Evolutionary conservation across 1,140 invertebrate genomes (phyloP), one percentile per base, ranked within the genome.

Genomic region (Drosophila arawakana): DNA sequence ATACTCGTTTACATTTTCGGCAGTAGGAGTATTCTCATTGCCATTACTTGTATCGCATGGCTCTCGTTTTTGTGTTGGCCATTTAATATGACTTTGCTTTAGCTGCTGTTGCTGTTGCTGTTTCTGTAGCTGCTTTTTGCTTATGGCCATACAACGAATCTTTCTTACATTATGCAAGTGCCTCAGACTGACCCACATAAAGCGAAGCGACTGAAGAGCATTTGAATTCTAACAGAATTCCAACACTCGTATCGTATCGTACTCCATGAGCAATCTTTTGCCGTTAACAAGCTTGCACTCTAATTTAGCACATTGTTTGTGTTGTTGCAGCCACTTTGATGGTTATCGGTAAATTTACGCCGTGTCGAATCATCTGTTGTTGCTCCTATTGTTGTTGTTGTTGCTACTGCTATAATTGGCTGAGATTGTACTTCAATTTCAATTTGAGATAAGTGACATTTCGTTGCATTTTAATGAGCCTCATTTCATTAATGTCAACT

Each of bases 371-470:
- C 67, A 15, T n/a, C 52, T 50, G 69, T 21, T 10, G 47, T 37
- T 43, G 61, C 2, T 39, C 15, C 15, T 52, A n/a, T 39, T 37
- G 11, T 3, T 43, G 15, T 4, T 15, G 44, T 4, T 21, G 58
- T 35, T 41, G 60, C 35, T 50, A 39, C 25, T 54, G n/a, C 21
- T 65, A 46, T 83, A 88, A 88, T 88, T 88, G 83, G 83, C 66
- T 79, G 73, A 80, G 83, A 83, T 88, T 89, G 77, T 73, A 71
- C 80, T 73, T 89, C 80, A 88, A 89, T 90, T 89, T 89, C 80
- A 89, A 89, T 89, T 89, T 90, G 78, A 89, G 84, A 89, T 89
- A 89, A 88, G 81, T 89, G 78, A 89, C 85, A 89, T 90, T 89
- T 89, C 85, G 84, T 89, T 89, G 84, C 84, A 89, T 89, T 89